phyloP scores from a whole-genome alignment of 1,140 invertebrate genomes.

The Caenorhabditis brenneri region DNA sequence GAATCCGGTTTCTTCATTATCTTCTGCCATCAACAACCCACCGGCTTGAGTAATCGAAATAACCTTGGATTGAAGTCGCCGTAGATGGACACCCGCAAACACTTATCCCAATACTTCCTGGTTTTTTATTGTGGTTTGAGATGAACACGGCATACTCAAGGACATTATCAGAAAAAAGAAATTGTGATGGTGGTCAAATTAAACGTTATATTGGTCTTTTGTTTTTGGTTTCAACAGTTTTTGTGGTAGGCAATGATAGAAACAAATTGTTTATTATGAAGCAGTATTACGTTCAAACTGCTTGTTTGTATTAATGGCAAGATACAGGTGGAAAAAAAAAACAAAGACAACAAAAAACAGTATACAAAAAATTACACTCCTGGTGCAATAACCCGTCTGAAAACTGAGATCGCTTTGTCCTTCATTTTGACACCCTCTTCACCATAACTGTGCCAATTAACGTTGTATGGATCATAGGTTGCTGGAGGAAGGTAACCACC shows the following conservation, averaged over 20 bases:
- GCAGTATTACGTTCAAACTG: neutral
- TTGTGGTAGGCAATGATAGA: no score
- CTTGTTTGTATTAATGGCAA: neutral
- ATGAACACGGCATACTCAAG: slow-evolving; percentile 11
- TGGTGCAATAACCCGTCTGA: slow-evolving; percentile 24
- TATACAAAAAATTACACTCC: neutral
- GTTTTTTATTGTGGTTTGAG: neutral
- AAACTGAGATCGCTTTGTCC: slow-evolving; percentile 25
- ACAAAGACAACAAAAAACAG: neutral
- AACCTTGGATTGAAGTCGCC: slow-evolving; percentile 32
- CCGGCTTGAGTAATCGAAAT: neutral
- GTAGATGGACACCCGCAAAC: no score
- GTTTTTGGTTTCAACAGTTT: no score
- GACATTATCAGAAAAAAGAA: slow-evolving; percentile 1
- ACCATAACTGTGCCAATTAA: slow-evolving; percentile 44
- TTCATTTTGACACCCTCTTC: slow-evolving; percentile 42
- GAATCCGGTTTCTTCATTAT: slow-evolving; percentile 1
- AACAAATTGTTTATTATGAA: slow-evolving; percentile 31
- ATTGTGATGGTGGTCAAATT: neutral
- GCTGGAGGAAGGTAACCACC: slow-evolving; percentile 40
- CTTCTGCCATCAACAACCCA: neutral
- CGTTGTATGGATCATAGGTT: slow-evolving; percentile 38
- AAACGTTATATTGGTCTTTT: neutral
- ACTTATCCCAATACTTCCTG: neutral
- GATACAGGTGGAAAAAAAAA: neutral